Evolutionary conservation across 2,113 vertebrate genomes (phyloP), one percentile per base, ranked within the genome.

Genomic region (Suncus etruscus): DNA sequence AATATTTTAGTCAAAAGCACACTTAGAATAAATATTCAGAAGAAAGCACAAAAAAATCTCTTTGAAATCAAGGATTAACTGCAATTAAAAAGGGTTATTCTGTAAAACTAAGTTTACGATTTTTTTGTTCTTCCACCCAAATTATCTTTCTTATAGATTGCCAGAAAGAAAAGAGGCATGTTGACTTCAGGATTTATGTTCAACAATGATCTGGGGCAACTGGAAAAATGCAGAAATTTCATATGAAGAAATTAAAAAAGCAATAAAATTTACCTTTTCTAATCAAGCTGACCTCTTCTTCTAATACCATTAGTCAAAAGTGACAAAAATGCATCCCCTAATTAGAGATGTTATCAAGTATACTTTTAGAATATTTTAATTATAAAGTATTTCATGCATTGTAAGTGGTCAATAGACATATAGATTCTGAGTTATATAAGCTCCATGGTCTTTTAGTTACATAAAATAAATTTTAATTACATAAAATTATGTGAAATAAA

Each of bases 21-120:
- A 63, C 78, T 88, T 50, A 83, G 5, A 82, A n/a, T 87, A 14
- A 32, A 86, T 78, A 86, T 39, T 89, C 65, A 86, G 63, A 88
- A 63, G 89, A 65, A 1, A 80, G 54, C n/a, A 90, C 65, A 81
- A 84, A 88, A 91, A 76, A 81, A 24, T 74, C 48, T 68, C 69
- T 91, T 87, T 75, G 31, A 87, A 93, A 90, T 68, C 72, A 90
- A 90, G 72, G 48, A 82, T 63, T 47, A 25, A n/a, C 25, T 91
- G 58, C 69, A 83, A 84, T 92, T 90, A 90, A 76, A 47, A 65
- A 77, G 22, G 15, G 48, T 90, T 75, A 72, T 65, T 81, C 14
- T 65, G 1, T 70, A 77, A 84, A 91, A 32, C 12, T 74, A 25
- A 63, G 69, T 92, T 75, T 47, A 61, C 75, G 5, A 16, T 77